Conservation (phyloP, 2,888 invertebrate genomes). For the Stenurella melanura region DNA sequence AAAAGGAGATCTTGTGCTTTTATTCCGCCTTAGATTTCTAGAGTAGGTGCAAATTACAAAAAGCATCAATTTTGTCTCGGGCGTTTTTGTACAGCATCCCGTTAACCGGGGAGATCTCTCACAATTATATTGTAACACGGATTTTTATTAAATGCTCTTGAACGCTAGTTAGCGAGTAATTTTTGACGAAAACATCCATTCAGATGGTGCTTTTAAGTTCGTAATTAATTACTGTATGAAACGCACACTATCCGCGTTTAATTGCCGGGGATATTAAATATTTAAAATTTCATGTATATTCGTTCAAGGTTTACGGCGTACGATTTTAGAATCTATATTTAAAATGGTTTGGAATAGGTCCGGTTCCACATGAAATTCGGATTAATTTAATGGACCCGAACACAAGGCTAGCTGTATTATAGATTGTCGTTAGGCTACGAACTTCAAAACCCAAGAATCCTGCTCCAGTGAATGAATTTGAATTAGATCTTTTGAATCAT, state of each 20-base stretch:
- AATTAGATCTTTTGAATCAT: too few species aligned
- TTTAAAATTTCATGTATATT: conserved; percentile 46
- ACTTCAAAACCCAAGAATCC: too few species aligned
- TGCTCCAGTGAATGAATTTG: too few species aligned
- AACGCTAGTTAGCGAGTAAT: conserved; percentile 37
- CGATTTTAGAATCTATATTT: conserved; percentile 45
- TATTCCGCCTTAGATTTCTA: conserved; percentile 61
- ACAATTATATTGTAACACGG: conserved; percentile 39
- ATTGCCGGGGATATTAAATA: conserved; percentile 33
- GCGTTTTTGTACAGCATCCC: conserved; percentile 56
- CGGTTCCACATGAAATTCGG: conserved; percentile 33
- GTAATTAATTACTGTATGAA: conserved; percentile 28
- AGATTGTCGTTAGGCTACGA: too few species aligned
- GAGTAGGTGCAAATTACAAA: conserved; percentile 67
- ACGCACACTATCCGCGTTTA: conserved; percentile 9
- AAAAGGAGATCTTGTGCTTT: conserved; percentile 64
- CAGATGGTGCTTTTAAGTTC: conserved; percentile 15
- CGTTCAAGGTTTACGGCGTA: conserved; percentile 42
- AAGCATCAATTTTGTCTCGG: conserved; percentile 66
- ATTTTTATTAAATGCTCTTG: conserved; percentile 37
- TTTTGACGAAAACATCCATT: conserved; percentile 41
- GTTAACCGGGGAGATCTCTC: conserved; percentile 48
- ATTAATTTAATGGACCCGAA: neutral
- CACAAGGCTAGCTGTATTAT: neutral
- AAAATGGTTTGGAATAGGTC: conserved; percentile 39